These are phyloP conservation scores for Odobenus rosmarus DNA, from an alignment of 2,113 vertebrate species.

Conservation along the genomic window DNA sequence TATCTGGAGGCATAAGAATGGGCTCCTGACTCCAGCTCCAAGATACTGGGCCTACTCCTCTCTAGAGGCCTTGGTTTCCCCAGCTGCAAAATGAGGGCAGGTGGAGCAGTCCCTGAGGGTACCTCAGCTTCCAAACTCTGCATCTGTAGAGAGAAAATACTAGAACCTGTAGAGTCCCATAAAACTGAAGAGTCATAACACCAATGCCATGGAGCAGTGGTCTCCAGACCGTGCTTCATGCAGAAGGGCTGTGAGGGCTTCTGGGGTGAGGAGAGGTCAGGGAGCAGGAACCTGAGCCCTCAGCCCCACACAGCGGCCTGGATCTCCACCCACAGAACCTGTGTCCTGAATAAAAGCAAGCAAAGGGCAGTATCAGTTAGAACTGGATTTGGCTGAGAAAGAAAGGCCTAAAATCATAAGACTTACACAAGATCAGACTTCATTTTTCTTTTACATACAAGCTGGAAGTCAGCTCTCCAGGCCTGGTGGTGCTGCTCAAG, in stretches of 20 bases:
- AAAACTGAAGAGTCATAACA: neutral
- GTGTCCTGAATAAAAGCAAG: neutral
- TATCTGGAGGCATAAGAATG: neutral
- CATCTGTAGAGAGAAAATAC: neutral
- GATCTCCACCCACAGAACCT: neutral
- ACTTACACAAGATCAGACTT: constrained; percentile 21
- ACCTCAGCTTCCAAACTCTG: neutral
- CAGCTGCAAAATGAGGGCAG: neutral
- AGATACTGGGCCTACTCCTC: accelerated
- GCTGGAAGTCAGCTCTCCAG: neutral
- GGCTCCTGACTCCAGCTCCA: neutral
- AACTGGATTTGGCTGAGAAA: constrained; percentile 36
- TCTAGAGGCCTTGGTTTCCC: neutral
- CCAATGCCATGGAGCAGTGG: neutral
- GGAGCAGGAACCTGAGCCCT: neutral
- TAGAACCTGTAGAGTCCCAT: neutral
- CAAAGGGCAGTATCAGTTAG: neutral
- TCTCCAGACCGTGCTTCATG: accelerated
- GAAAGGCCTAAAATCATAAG: constrained; percentile 54
- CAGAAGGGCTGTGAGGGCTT: neutral
- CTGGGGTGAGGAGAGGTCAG: neutral
- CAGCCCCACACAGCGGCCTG: neutral
- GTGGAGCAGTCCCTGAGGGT: neutral
- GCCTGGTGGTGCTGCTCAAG: neutral
- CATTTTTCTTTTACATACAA: constrained; percentile 40